Conservation (phyloP, 2,888 invertebrate species). For the Ochropleura leucogaster region DNA sequence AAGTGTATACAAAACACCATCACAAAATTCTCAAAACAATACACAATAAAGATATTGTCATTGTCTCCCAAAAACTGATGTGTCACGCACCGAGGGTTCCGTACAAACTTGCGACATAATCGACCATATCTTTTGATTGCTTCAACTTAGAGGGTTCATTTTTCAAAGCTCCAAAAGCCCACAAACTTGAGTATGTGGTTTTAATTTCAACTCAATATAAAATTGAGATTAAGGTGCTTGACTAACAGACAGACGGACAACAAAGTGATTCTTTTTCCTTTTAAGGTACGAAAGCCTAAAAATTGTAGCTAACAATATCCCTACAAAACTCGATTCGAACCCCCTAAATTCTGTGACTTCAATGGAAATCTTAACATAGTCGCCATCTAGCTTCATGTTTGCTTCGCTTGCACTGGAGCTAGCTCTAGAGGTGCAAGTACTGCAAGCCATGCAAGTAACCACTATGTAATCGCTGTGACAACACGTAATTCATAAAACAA, state of each 20-base stretch:
- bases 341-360: neutral
- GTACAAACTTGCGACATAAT: no score
- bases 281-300: neutral
- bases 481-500: constrained; percentile 32
- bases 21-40: neutral
- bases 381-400: neutral
- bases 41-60: neutral
- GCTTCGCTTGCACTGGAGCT: constrained; percentile 1
- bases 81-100: no score
- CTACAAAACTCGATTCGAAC: neutral
- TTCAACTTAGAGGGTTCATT: no score
- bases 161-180: no score
- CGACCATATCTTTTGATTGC: no score
- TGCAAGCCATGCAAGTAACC: neutral
- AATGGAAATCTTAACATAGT: neutral
- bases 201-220: no score
- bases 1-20: no score
- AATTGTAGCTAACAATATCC: neutral
- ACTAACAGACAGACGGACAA: no score
- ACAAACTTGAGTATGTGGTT: no score
- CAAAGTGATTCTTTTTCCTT: no score
- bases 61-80: neutral
- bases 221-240: no score
- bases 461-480: constrained; percentile 34
- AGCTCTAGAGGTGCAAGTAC: neutral